Conservation (phyloP, 2,113 vertebrate genomes). For the Oryzias woworae region DNA sequence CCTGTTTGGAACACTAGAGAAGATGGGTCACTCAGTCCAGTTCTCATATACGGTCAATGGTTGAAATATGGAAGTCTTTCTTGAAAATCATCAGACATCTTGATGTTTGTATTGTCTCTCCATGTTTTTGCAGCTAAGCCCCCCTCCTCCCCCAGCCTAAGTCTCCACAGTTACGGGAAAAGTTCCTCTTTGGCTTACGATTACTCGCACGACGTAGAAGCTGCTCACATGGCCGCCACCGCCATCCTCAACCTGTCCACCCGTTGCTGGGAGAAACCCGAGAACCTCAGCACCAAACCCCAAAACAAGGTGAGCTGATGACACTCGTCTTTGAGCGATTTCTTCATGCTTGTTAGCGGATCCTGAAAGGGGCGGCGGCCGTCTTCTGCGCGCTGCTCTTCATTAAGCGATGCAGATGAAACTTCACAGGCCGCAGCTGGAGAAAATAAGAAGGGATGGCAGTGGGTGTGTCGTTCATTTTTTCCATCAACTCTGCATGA, state of each 20-base stretch:
- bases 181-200: constrained; percentile 85
- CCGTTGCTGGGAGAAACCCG: constrained; percentile 96
- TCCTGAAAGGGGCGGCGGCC: no score
- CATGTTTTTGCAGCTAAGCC: constrained; percentile 80
- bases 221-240: constrained; percentile 96
- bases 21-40: no score
- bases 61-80: no score
- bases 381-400: not conserved
- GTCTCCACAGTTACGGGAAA: constrained; percentile 84
- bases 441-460: constrained; percentile 38
- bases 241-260: constrained; percentile 98
- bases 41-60: no score
- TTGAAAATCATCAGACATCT: no score
- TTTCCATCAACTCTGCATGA: constrained; percentile 54
- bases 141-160: constrained; percentile 85
- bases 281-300: constrained; percentile 94
- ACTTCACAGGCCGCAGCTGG: constrained; percentile 51
- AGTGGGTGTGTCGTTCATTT: constrained; percentile 17
- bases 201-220: constrained; percentile 94
- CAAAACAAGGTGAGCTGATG: constrained; percentile 84
- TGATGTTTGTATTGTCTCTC: not conserved
- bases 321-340: no score
- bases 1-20: no score
- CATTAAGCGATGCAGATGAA: constrained; percentile 33
- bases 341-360: no score